phyloP scores from a whole-genome alignment of 2,888 invertebrate species.

The Noctua comes region DNA sequence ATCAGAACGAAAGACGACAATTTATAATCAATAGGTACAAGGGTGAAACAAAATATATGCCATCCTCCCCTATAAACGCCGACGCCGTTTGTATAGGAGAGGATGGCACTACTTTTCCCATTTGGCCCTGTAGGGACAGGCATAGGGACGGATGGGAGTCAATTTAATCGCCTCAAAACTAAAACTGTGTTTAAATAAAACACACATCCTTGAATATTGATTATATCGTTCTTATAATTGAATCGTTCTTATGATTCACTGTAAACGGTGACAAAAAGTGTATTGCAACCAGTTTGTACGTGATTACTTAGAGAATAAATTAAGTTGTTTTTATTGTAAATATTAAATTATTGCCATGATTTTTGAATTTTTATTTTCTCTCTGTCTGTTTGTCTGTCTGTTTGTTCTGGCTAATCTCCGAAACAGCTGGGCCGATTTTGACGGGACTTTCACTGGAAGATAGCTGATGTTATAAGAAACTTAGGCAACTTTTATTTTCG shows the following conservation, averaged over 20 bases:
- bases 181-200: background rate
- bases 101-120: background rate
- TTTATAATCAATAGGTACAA: background rate
- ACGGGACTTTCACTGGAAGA: no score
- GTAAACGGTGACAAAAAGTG: no score
- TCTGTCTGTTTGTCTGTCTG: no score
- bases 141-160: background rate
- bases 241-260: no score
- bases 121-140: background rate
- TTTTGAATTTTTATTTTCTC: background rate
- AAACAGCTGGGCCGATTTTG: no score
- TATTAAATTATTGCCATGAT: constrained; percentile 9
- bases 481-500: no score
- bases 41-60: no score
- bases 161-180: background rate
- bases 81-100: background rate
- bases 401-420: no score
- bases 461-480: no score
- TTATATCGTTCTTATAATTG: no score
- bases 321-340: constrained; percentile 5
- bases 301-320: background rate
- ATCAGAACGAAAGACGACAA: background rate
- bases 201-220: background rate
- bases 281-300: background rate
- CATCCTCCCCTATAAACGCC: background rate